Conservation (phyloP, 2,888 invertebrate species). For the Osmoderma eremita region DNA sequence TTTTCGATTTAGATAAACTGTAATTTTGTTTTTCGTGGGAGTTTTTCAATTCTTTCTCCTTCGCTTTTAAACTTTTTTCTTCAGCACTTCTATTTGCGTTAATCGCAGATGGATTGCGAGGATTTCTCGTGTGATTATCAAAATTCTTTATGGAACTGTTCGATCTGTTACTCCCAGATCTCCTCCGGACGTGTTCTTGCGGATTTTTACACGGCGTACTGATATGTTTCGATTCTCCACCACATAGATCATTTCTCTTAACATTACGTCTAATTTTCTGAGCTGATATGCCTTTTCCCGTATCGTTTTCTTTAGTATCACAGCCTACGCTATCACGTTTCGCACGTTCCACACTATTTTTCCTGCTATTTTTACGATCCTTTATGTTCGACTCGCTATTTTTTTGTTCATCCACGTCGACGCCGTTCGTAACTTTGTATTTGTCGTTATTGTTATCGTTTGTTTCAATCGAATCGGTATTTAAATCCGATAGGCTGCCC, state of each 20-base stretch:
- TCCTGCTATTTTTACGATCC: neutral
- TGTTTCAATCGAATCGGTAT: slow-evolving; percentile 49
- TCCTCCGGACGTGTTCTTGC: slow-evolving; percentile 10
- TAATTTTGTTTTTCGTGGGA: slow-evolving; percentile 52
- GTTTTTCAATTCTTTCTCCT: no score
- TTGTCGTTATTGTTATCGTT: neutral
- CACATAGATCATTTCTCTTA: neutral
- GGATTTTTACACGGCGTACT: neutral
- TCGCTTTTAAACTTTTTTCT: slow-evolving; percentile 11
- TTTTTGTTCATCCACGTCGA: neutral
- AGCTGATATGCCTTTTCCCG: slow-evolving; percentile 10
- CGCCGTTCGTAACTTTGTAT: neutral
- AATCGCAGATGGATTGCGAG: neutral
- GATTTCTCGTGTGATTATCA: neutral
- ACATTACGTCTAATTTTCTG: neutral
- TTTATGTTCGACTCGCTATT: neutral
- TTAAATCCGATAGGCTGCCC: slow-evolving; percentile 61
- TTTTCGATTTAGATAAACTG: slow-evolving; percentile 60
- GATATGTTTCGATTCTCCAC: slow-evolving; percentile 19
- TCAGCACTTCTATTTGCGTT: neutral
- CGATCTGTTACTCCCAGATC: slow-evolving; percentile 26
- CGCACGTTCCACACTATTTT: neutral
- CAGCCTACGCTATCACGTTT: slow-evolving; percentile 9
- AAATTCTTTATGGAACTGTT: slow-evolving; percentile 20
- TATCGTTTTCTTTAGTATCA: slow-evolving; percentile 19